Evolutionary conservation across 2,888 invertebrate genomes (phyloP), one percentile per base, ranked within the genome.

Genomic region (Colostygia pectinataria): DNA sequence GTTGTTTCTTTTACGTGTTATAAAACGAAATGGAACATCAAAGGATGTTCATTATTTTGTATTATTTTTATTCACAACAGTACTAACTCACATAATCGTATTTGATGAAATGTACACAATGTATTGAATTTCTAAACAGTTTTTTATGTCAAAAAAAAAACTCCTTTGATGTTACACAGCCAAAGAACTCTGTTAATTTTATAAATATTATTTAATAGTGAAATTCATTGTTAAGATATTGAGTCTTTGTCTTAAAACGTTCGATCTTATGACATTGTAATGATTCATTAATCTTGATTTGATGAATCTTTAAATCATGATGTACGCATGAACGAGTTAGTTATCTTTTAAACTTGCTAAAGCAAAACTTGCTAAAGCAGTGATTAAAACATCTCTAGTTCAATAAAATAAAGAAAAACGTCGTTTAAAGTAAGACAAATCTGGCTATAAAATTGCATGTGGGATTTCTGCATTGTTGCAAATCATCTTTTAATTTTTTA

Each of bases 101-200:
- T 3, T 4, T 3, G 18, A 4, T 18, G 4, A 18, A 18, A 18
- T 18, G 4, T 3, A 15, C 15, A 15, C 2, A 15, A 3, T 15
- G 15, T 15, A 15, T 15, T 15, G 15, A 15, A 4, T 15, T 3
- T 4, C 15, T 15, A 6, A 20, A 20, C 4, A 20, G 20, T 4
- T 20, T 20, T 20, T 2, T n/a, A n/a, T n/a, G 3, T 20, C 5
- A 5, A 2, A 14, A 14, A n/a, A 13, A 42, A 39, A 39, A 61
- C 59, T 72, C 72, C 74, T 71, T 74, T 77, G 74, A 77, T 77
- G 71, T 80, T 75, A 74, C 79, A 71, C 58, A 60, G 71, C 71
- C 76, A 75, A 74, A 72, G 71, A 73, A 69, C 58, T 65, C 72
- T 55, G 66, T 71, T 74, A 73, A 7, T 68, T 70, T 66, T 45